Percentiles rank a stretch among this genome's conserved stretches.
These are phyloP conservation scores for Drosophila maculinotata DNA, from an alignment of 2,888 invertebrate species.

Conservation along the genomic window DNA sequence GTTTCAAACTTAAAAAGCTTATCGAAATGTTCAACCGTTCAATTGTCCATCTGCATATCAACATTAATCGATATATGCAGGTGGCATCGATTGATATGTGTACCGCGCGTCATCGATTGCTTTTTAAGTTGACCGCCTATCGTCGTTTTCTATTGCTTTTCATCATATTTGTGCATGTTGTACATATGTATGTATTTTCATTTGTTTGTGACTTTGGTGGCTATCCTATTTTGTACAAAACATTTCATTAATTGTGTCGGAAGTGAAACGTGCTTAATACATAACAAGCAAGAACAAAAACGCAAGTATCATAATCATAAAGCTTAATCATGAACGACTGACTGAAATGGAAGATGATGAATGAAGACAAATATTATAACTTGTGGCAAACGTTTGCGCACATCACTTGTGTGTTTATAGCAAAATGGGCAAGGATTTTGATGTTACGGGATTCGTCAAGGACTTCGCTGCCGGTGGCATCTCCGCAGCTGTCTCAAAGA, in stretches of 20 bases:
- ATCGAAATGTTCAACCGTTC: constrained; percentile 11
- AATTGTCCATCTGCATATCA: constrained; percentile 1
- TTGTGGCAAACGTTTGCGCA: constrained; percentile 1
- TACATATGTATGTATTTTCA: neutral
- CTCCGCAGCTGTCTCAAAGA: constrained; percentile 97
- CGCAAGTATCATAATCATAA: constrained; percentile 20
- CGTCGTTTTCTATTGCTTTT: neutral
- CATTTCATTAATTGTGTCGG: constrained; percentile 16
- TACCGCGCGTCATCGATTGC: constrained; percentile 12
- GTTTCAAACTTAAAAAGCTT: neutral
- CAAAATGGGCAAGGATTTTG: constrained; percentile 86
- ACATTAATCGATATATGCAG: constrained; percentile 5
- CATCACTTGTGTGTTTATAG: constrained; percentile 54
- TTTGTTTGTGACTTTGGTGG: constrained; percentile 32
- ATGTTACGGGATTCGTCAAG: constrained; percentile 94
- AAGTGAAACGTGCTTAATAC: constrained; percentile 32
- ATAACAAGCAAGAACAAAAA: constrained; percentile 2
- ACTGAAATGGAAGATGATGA: constrained; percentile 1
- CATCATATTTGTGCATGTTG: constrained; percentile 12
- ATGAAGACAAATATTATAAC: constrained; percentile 2
- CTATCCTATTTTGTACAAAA: neutral
- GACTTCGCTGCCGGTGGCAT: constrained; percentile 97
- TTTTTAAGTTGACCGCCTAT: constrained; percentile 12
- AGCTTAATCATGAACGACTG: constrained; percentile 9
- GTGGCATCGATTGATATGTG: constrained; percentile 9